A percentile compares a stretch with the other conserved stretches of the same genome.
Evolutionary conservation across 2,113 vertebrate genomes (phyloP).

Genomic region (Ivindomyrus marchei): DNA sequence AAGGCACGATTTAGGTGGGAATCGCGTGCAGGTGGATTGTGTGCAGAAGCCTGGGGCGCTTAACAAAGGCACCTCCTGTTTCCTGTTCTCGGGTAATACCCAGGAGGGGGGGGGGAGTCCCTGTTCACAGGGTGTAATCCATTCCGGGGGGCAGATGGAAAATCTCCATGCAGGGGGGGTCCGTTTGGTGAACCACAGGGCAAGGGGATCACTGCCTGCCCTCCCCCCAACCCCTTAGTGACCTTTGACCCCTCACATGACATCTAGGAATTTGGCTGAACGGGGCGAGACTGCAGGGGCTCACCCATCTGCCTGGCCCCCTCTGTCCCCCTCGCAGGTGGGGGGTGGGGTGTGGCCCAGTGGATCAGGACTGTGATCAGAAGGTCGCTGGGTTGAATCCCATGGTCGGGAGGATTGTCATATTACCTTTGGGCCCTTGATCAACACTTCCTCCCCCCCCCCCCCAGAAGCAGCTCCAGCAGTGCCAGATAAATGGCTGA

Average conservation of each 20-base stretch:
- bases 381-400: not conserved
- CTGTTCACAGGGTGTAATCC: not conserved
- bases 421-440: not conserved
- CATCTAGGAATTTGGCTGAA: not conserved
- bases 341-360: not conserved
- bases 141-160: not conserved
- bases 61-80: not conserved
- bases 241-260: not conserved
- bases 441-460: not conserved
- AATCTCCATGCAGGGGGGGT: not conserved
- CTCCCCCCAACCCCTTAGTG: not conserved
- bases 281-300: not conserved
- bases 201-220: not conserved
- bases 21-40: not conserved
- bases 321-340: not conserved
- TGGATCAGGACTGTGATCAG: not conserved
- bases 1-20: not conserved
- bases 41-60: not conserved
- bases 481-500: not conserved
- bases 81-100: not conserved
- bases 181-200: not conserved
- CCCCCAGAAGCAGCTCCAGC: not conserved
- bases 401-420: too few species aligned
- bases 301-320: not conserved
- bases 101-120: not conserved